A percentile compares a stretch with the other conserved stretches of the same genome.
Conservation (phyloP, 2,797 vertebrate species). For the Hipposideros larvatus region DNA sequence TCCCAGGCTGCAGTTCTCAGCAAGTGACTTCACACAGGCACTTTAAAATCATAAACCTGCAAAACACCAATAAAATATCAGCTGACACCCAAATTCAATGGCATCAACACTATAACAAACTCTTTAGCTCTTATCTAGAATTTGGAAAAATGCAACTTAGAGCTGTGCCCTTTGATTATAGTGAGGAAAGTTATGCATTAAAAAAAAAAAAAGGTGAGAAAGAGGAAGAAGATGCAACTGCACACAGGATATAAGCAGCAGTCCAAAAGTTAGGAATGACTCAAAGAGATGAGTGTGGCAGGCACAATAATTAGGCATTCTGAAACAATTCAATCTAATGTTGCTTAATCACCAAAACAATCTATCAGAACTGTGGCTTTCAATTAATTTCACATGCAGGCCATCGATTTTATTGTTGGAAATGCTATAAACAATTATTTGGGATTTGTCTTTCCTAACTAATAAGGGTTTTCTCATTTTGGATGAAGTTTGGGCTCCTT, state of each 20-base stretch:
- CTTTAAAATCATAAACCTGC: slow-evolving; percentile 88
- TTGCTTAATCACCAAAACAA: slow-evolving; percentile 85
- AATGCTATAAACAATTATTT: slow-evolving; percentile 76
- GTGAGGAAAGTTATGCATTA: slow-evolving; percentile 27
- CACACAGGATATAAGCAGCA: slow-evolving; percentile 91
- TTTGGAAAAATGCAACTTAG: slow-evolving; percentile 53
- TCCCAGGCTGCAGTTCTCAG: slow-evolving; percentile 83
- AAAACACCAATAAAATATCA: slow-evolving; percentile 85
- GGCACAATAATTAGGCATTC: slow-evolving; percentile 91
- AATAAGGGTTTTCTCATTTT: slow-evolving; percentile 54
- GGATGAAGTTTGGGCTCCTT: background rate
- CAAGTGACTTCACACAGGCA: slow-evolving; percentile 89
- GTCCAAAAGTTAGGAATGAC: slow-evolving; percentile 91
- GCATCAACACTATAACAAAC: slow-evolving; percentile 63
- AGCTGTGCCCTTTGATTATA: background rate
- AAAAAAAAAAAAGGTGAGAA: slow-evolving; percentile 32
- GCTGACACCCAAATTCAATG: slow-evolving; percentile 67
- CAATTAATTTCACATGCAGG: slow-evolving; percentile 86
- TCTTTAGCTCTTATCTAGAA: slow-evolving; percentile 15
- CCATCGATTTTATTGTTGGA: slow-evolving; percentile 77
- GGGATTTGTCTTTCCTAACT: slow-evolving; percentile 62
- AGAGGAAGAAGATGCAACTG: slow-evolving; percentile 86
- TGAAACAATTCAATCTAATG: slow-evolving; percentile 88
- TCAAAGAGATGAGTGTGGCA: slow-evolving; percentile 90
- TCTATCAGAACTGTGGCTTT: slow-evolving; percentile 77